A percentile compares a stretch with the other conserved stretches of the same genome.
These are phyloP conservation scores for Apotomis betuletana DNA, from an alignment of 2,888 invertebrate genomes.

Conservation along the genomic window DNA sequence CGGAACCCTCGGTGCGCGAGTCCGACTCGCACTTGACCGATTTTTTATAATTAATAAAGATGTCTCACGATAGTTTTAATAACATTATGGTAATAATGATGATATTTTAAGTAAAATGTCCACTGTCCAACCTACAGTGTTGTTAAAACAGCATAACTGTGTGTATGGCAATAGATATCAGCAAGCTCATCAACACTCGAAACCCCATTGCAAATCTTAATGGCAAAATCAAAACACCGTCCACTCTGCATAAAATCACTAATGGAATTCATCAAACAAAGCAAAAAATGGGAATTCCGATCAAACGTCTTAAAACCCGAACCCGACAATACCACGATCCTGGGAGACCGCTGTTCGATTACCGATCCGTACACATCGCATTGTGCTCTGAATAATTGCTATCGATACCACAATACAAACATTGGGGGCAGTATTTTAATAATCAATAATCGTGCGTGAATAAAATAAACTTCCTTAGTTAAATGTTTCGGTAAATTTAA, in stretches of 20 bases:
- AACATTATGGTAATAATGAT: too few relatives aligned
- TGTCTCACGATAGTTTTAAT: too few relatives aligned
- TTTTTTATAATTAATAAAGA: too few relatives aligned
- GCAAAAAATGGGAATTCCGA: background rate
- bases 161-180: background rate
- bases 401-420: constrained; percentile 19
- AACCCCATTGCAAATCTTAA: background rate
- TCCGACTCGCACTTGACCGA: too few relatives aligned
- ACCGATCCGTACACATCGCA: constrained; percentile 47
- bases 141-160: too few relatives aligned
- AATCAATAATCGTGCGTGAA: too few relatives aligned
- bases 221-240: background rate
- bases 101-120: too few relatives aligned
- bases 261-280: constrained; percentile 19
- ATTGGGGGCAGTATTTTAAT: background rate
- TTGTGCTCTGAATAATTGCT: constrained; percentile 51
- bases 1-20: too few relatives aligned
- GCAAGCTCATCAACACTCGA: background rate
- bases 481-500: too few relatives aligned
- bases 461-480: too few relatives aligned
- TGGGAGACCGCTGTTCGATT: constrained; percentile 47
- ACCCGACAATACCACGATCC: constrained; percentile 40
- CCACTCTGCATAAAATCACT: constrained; percentile 6
- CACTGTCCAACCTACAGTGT: too few relatives aligned
- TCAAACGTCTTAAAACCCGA: constrained; percentile 15